Evolutionary conservation across 2,797 vertebrate species (phyloP).

Genomic region (Micropoecilia bifurca): DNA sequence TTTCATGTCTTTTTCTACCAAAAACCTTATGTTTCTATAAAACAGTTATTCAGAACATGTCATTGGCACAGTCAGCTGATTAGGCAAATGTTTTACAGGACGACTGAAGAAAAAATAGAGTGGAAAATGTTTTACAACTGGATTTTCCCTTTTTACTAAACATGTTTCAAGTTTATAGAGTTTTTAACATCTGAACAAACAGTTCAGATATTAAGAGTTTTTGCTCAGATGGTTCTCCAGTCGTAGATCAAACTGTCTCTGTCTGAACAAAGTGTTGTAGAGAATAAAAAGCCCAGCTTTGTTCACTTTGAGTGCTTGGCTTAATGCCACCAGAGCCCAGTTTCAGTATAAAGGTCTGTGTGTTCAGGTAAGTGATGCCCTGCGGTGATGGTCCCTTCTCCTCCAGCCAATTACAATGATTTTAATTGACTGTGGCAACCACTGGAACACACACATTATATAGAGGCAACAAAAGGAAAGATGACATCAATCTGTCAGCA

Average conservation of each 20-base stretch:
- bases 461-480: neutral
- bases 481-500: slow-evolving; percentile 30
- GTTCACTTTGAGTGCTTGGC: slow-evolving; percentile 8
- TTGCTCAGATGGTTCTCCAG: neutral
- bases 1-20: neutral
- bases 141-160: neutral
- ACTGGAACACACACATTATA: slow-evolving; percentile 3
- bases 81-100: neutral
- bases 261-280: neutral
- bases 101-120: neutral
- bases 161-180: neutral
- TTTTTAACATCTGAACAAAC: neutral
- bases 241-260: neutral
- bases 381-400: slow-evolving; percentile 9
- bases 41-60: neutral
- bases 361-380: slow-evolving; percentile 7
- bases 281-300: neutral
- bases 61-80: neutral
- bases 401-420: neutral
- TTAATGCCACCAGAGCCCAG: neutral
- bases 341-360: neutral
- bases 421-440: slow-evolving; percentile 19
- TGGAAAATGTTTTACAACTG: neutral
- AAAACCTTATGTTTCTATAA: neutral
- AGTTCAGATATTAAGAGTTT: neutral